Percentiles rank a stretch among this genome's conserved stretches.
Conservation (phyloP, 2,113 vertebrate species). For the Herpetotheres cachinnans region DNA sequence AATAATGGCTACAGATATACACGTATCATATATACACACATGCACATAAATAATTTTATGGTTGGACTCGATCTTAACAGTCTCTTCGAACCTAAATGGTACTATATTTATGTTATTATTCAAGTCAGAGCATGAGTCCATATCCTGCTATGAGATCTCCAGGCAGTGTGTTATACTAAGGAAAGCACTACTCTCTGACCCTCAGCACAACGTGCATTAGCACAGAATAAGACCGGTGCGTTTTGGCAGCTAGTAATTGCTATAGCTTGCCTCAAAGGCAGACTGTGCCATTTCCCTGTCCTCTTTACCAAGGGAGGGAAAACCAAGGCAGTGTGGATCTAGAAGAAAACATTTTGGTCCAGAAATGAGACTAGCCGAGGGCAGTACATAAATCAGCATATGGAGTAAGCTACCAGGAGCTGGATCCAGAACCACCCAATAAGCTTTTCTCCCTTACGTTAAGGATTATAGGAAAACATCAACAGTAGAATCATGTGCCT, state of each 20-base stretch:
- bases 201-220: fast-evolving
- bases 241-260: background rate
- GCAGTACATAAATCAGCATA: background rate
- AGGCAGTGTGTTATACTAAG: background rate
- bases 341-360: background rate
- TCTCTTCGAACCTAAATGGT: background rate
- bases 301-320: background rate
- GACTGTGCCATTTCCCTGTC: background rate
- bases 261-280: background rate
- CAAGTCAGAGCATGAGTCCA: background rate
- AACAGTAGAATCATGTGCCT: background rate
- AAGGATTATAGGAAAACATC: background rate
- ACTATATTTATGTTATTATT: background rate
- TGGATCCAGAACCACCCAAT: background rate
- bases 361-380: background rate
- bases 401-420: background rate
- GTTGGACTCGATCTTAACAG: background rate
- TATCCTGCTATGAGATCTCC: background rate
- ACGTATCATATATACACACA: background rate
- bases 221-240: background rate
- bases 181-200: background rate
- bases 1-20: background rate
- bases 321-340: background rate
- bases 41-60: background rate
- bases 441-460: background rate